These are phyloP conservation scores for Bellardia bayeri DNA, from an alignment of 2,888 invertebrate species.

Conservation along the genomic window DNA sequence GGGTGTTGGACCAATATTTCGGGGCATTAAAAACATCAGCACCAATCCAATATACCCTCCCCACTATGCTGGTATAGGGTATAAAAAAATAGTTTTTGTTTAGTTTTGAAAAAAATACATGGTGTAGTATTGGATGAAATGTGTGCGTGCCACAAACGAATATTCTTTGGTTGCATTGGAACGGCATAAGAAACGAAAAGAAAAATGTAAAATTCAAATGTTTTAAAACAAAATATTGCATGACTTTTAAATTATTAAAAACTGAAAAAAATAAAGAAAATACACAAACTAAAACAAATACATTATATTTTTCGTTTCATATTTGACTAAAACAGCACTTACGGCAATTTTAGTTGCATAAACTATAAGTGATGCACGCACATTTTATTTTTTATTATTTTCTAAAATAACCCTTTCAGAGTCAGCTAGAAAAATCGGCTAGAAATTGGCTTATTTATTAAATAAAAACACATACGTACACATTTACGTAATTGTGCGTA, in stretches of 20 bases:
- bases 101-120: not conserved
- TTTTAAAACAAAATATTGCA: slow-evolving; percentile 64
- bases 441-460: not conserved
- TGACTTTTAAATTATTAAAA: slow-evolving; percentile 59
- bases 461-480: not conserved
- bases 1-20: too few species aligned
- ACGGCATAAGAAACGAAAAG: not conserved
- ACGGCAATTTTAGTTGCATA: slow-evolving; percentile 25
- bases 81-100: not conserved
- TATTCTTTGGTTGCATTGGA: slow-evolving; percentile 20
- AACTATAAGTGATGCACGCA: slow-evolving; percentile 38
- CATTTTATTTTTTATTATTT: slow-evolving; percentile 28
- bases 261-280: slow-evolving; percentile 14
- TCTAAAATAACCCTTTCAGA: slow-evolving; percentile 1
- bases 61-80: too few species aligned
- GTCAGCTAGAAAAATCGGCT: slow-evolving; percentile 8
- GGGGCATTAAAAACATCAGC: too few species aligned
- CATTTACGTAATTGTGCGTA: not conserved
- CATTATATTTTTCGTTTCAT: slow-evolving; percentile 21
- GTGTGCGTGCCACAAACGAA: slow-evolving; percentile 42
- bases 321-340: slow-evolving; percentile 24
- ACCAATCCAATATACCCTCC: too few species aligned
- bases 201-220: slow-evolving; percentile 39
- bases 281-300: slow-evolving; percentile 13
- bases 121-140: not conserved